A percentile compares a stretch with the other conserved stretches of the same genome.
Conservation (phyloP, 2,888 invertebrate species). For the Ceriagrion tenellum region DNA sequence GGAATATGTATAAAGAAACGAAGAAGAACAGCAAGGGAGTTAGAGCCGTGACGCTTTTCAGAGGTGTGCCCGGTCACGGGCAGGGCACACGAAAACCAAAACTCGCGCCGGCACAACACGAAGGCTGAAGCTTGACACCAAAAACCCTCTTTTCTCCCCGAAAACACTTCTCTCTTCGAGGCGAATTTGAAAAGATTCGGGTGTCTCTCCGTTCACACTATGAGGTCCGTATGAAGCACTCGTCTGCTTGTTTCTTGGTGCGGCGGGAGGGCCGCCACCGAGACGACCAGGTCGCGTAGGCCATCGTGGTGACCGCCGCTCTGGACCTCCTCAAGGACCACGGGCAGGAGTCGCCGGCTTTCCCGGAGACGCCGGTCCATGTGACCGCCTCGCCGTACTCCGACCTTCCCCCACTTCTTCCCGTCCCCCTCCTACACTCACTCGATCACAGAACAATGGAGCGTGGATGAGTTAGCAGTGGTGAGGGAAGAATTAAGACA, state of each 20-base stretch:
- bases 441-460: neutral
- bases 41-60: neutral
- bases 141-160: neutral
- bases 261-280: neutral
- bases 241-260: neutral
- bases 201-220: neutral
- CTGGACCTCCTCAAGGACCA: neutral
- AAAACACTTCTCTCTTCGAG: neutral
- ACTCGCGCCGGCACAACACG: neutral
- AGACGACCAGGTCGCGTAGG: neutral
- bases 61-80: neutral
- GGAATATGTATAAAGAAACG: neutral
- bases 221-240: neutral
- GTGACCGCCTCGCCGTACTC: neutral
- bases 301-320: neutral
- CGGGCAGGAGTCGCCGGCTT: neutral
- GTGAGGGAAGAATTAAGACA: neutral
- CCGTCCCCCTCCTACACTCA: neutral
- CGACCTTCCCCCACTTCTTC: neutral
- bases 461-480: neutral
- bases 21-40: neutral
- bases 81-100: neutral
- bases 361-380: neutral
- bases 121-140: too few relatives aligned
- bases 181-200: neutral